Evolutionary conservation across 2,113 vertebrate species (phyloP), one percentile per base, ranked within the genome.

Genomic region (Cyprinodon brontotheroides): DNA sequence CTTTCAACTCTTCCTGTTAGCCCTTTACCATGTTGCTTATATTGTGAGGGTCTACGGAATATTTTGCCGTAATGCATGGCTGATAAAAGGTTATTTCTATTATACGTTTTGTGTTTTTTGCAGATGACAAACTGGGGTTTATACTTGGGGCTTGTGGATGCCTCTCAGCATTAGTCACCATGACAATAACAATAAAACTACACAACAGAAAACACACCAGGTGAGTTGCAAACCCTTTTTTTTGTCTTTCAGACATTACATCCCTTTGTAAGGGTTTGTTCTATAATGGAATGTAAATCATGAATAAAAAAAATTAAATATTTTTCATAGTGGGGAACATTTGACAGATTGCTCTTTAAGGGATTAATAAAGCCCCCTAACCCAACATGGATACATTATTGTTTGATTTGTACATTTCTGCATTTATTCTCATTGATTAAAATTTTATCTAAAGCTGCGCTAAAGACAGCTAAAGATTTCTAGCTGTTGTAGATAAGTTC

Each of bases 191-290:
- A 72, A 81, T 91, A 68, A 68, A 12, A 4, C 73, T 72, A 0
- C 83, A 91, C 60, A 83, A 38, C 75, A 81, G 69, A 65, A 88
- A 89, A 22, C 82, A 74, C 59, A 60, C 75, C 48, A 86, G 87
- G 88, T 91, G 61, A 15, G 89, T 85, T 38, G 48, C 37, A 63
- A 45, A 62, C 3, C 40, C 22, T 38, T 68, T 36, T 40, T 40
- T 10, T 29, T 29, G 29, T 29, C 17, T 38, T 15, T 66, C 14
- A n/a, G n/a, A 38, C 43, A 57, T 71, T 29, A 29, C 57, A 9
- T 70, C 29, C 22, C 11, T 75, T 12, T 71, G 0, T 53, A 29
- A 1, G 48, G 13, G 4, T 4, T 50, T 53, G 48, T 17, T 20
- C 48, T 53, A 53, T 17, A 53, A 20, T 53, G 15, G 15, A 9